Conservation (phyloP, 2,797 vertebrate species). For the Neostethus bicornis region DNA sequence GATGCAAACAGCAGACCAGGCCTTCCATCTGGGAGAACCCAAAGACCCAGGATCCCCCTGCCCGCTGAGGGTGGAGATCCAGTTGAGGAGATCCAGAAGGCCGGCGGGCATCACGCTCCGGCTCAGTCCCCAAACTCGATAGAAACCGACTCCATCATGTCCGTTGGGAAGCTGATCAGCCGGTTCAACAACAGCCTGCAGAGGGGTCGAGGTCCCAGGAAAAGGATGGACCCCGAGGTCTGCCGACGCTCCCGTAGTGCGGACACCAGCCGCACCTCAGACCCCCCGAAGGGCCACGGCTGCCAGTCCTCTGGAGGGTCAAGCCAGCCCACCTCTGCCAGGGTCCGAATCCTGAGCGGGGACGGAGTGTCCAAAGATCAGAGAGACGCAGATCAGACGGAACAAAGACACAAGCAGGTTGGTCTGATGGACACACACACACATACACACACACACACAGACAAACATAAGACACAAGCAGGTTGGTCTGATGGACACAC, state of each 20-base stretch:
- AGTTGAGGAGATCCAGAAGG: constrained; percentile 22
- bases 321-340: too few species aligned
- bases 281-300: too few species aligned
- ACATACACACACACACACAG: too few species aligned
- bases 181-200: constrained; percentile 87
- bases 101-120: constrained; percentile 32
- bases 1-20: constrained; percentile 49
- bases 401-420: too few species aligned
- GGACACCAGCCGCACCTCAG: constrained; percentile 73
- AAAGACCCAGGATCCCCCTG: constrained; percentile 71
- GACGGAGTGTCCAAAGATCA: constrained; percentile 32
- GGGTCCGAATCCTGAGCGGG: constrained; percentile 56
- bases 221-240: constrained; percentile 82
- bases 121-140: constrained; percentile 65
- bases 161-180: constrained; percentile 88
- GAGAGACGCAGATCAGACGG: too few species aligned
- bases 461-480: too few species aligned
- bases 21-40: constrained; percentile 13
- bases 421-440: too few species aligned
- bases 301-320: too few species aligned
- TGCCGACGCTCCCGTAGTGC: constrained; percentile 88
- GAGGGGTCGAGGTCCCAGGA: constrained; percentile 84
- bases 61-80: constrained; percentile 57
- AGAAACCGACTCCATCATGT: constrained; percentile 86
- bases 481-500: too few species aligned